These are phyloP conservation scores for Gonioctena quinquepunctata DNA, from an alignment of 1,140 invertebrate genomes.

Conservation along the genomic window DNA sequence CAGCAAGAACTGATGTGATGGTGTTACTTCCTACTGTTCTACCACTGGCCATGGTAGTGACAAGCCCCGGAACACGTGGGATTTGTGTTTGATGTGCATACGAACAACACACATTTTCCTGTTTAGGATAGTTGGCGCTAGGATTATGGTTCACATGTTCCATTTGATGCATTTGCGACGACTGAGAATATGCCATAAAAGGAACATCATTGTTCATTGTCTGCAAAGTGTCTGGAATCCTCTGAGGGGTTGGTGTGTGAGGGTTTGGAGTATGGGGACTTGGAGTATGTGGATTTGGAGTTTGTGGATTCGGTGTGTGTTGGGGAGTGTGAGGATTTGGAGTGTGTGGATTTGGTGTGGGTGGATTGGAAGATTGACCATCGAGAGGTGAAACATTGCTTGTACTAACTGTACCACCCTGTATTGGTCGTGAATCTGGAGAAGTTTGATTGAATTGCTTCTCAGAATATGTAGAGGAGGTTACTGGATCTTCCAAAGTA, in stretches of 20 bases:
- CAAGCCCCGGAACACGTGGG: constrained; percentile 41
- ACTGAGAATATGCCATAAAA: constrained; percentile 14
- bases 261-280: background rate
- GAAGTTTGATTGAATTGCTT: constrained; percentile 57
- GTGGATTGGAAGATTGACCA: constrained; percentile 58
- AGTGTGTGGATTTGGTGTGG: constrained; percentile 52
- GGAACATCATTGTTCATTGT: background rate
- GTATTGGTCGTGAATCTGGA: constrained; percentile 68
- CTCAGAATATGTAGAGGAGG: constrained; percentile 71
- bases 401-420: constrained; percentile 75
- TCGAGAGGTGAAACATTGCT: constrained; percentile 72
- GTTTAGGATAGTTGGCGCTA: constrained; percentile 4
- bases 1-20: constrained; percentile 76
- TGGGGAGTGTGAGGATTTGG: background rate
- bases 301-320: background rate
- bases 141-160: constrained; percentile 7
- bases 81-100: constrained; percentile 22
- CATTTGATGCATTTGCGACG: constrained; percentile 1
- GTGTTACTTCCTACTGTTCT: constrained; percentile 70
- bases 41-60: constrained; percentile 77
- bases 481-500: constrained; percentile 64
- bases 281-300: background rate
- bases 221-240: background rate
- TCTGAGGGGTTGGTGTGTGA: constrained; percentile 36
- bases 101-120: constrained; percentile 18